Evolutionary conservation across 2,797 vertebrate genomes (phyloP).

Genomic region (Acanthopagrus latus): DNA sequence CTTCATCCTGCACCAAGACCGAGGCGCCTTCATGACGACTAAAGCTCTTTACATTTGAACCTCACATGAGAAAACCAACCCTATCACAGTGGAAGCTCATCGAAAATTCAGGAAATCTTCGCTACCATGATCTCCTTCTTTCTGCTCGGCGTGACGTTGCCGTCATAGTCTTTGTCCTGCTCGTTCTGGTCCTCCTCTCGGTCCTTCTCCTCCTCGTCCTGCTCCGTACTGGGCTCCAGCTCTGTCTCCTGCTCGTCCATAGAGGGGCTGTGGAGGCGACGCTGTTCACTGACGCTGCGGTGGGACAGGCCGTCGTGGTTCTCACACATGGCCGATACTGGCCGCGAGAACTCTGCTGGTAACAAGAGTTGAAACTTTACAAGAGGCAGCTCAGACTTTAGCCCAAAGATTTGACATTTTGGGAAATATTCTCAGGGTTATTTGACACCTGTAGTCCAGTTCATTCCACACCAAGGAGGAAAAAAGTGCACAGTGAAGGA

Average conservation of each 20-base stretch:
- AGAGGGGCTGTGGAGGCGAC: slow-evolving; percentile 77
- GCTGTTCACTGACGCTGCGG: slow-evolving; percentile 79
- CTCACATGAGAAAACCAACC: not conserved
- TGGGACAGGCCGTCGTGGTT: slow-evolving; percentile 88
- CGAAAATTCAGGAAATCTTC: not conserved
- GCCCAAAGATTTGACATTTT: not conserved
- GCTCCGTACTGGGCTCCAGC: slow-evolving; percentile 85
- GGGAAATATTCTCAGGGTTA: not conserved
- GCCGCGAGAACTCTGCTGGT: slow-evolving; percentile 92
- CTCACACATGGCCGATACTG: slow-evolving; percentile 92
- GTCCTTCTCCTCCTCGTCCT: slow-evolving; percentile 81
- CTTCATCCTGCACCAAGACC: slow-evolving; percentile 3
- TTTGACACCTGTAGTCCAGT: not conserved
- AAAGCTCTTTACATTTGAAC: slow-evolving; percentile 1
- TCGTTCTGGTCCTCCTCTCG: slow-evolving; percentile 73
- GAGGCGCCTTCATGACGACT: slow-evolving; percentile 7
- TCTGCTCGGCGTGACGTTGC: slow-evolving; percentile 91
- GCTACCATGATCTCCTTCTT: slow-evolving; percentile 97
- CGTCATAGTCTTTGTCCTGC: slow-evolving; percentile 78
- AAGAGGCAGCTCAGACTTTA: not conserved
- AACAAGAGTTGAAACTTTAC: slow-evolving; percentile 2
- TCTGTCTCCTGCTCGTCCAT: slow-evolving; percentile 86
- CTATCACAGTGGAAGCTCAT: not conserved
- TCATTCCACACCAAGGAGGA: not conserved
- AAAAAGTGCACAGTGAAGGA: not conserved